Conservation (phyloP, 2,797 vertebrate species). For the Coranthus polyacanthus region DNA sequence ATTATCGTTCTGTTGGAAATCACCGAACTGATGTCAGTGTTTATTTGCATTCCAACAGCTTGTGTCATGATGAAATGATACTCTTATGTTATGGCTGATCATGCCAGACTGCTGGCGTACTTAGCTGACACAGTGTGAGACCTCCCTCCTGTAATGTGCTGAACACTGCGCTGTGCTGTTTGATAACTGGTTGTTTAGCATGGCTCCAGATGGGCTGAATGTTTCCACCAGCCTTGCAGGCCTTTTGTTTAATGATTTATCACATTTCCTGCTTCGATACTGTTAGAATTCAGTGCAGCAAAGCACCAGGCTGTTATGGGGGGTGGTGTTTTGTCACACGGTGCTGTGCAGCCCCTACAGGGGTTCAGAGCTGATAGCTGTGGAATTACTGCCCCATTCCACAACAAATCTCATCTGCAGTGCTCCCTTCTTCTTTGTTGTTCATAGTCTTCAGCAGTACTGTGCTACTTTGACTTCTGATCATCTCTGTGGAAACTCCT, state of each 20-base stretch:
- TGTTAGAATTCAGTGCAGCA: conserved; percentile 46
- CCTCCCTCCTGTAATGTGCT: conserved; percentile 32
- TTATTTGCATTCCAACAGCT: conserved; percentile 51
- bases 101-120: conserved; percentile 29
- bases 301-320: conserved; percentile 19
- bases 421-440: conserved; percentile 16
- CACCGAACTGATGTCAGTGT: conserved; percentile 43
- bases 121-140: conserved; percentile 18
- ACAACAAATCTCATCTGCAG: conserved; percentile 27
- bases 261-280: conserved; percentile 69
- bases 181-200: conserved; percentile 58
- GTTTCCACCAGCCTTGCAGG: conserved; percentile 50
- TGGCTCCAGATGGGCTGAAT: conserved; percentile 53
- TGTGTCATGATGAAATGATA: conserved; percentile 52
- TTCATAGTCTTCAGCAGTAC: conserved; percentile 19
- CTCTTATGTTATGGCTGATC: conserved; percentile 16
- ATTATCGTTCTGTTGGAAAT: conserved; percentile 36
- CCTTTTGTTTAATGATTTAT: conserved; percentile 69
- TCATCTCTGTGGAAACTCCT: conserved; percentile 12
- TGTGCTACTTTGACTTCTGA: conserved; percentile 15
- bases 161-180: conserved; percentile 23
- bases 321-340: conserved; percentile 39
- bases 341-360: conserved; percentile 33
- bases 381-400: conserved; percentile 34
- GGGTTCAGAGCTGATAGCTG: conserved; percentile 42